Evolutionary conservation across 2,888 invertebrate species (phyloP), one percentile per base, ranked within the genome.

Genomic region (Yponomeuta cagnagella): DNA sequence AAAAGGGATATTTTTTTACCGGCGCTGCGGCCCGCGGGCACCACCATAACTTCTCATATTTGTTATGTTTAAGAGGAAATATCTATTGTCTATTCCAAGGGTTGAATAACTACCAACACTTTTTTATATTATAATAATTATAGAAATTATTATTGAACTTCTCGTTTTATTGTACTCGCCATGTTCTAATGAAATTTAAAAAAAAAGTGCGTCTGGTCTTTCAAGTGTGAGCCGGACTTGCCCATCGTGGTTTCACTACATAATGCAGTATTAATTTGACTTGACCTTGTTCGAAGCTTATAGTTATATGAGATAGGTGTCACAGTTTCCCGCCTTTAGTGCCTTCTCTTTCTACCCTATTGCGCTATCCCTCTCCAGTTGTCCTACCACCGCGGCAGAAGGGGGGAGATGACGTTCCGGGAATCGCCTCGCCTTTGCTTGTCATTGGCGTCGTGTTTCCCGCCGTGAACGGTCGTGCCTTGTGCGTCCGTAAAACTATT

Each of bases 121-220:
- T 93, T 92, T 93, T 93, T 93, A 93, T 92, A 92, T 92, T 92
- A 92, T 91, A 90, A 92, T 93, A 92, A 93, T 92, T 93, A 93
- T 93, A 93, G 93, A 93, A 92, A 93, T 92, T 93, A 93, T 93
- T 93, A 93, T 92, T 93, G 92, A 93, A 81, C 72, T 70, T 73
- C 78, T 82, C 76, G 83, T 88, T 88, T 84, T 73, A 70, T 76
- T 83, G 82, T 76, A 12, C 31, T 65, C 30, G 31, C 10, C 64
- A 10, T 30, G 2, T 5, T 30, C 30, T 30, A 8, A 63, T 4
- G 63, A n/a, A n/a, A 30, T 8, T 23, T 63, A 15, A 58, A 12
- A 58, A 12, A 12, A 58, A 58, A 23, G 5, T 58, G 5, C 52
- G 12, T 6, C 12, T 2, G 15, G 15, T 4, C 52, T 0, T 15